Conservation (phyloP, 2,888 invertebrate species). For the Lamellibrachia satsuma region DNA sequence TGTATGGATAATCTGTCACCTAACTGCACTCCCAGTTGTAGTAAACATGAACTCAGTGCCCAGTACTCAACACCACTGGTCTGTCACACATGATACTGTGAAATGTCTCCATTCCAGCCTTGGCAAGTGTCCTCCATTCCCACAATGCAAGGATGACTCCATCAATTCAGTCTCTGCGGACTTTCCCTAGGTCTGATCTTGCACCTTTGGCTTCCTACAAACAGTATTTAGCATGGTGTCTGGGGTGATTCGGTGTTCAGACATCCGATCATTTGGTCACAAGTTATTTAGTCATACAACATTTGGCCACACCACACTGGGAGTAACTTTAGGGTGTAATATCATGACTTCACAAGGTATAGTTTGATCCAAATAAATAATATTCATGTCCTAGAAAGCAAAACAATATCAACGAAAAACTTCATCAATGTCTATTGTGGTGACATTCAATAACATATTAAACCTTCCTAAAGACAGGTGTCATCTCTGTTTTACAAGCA, state of each 20-base stretch:
- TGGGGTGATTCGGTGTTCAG: neutral
- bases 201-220: neutral
- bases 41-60: neutral
- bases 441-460: neutral
- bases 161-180: neutral
- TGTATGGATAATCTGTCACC: neutral
- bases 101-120: neutral
- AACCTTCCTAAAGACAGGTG: neutral
- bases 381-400: neutral
- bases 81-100: neutral
- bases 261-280: neutral
- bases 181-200: neutral
- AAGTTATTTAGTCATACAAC: neutral
- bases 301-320: neutral
- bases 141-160: no score
- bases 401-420: neutral
- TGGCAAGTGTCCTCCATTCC: neutral
- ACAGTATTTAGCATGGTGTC: neutral
- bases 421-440: neutral
- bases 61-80: neutral
- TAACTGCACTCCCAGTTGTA: neutral
- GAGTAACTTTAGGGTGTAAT: neutral
- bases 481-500: no score
- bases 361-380: neutral
- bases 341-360: neutral